A percentile compares a stretch with the other conserved stretches of the same genome.
Conservation (phyloP, 2,888 invertebrate genomes). For the Chrysolina americana region DNA sequence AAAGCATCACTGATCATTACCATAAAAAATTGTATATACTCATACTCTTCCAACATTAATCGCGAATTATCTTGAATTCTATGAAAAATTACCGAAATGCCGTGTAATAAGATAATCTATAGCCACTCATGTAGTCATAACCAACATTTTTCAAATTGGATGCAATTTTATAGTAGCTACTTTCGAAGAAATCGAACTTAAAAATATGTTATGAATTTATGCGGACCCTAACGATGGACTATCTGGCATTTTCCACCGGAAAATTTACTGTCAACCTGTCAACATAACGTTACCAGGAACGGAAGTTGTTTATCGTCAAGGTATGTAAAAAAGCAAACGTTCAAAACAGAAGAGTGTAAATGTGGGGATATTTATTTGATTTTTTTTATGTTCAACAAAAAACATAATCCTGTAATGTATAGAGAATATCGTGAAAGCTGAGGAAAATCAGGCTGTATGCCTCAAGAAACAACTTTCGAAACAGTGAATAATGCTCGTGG, state of each 20-base stretch:
- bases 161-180: not conserved
- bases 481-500: too few species aligned
- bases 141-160: not conserved
- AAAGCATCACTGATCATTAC: slow-evolving; percentile 10
- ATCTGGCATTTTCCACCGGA: not conserved
- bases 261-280: not conserved
- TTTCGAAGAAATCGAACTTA: slow-evolving; percentile 3
- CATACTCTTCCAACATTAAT: not conserved
- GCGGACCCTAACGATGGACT: not conserved
- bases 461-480: too few species aligned
- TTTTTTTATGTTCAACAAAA: too few species aligned
- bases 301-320: not conserved
- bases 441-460: too few species aligned
- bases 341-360: not conserved
- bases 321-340: not conserved
- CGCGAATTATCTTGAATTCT: not conserved
- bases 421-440: too few species aligned
- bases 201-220: not conserved
- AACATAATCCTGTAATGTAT: not conserved
- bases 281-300: not conserved
- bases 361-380: too few species aligned
- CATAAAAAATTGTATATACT: not conserved
- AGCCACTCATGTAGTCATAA: not conserved
- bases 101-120: slow-evolving; percentile 7
- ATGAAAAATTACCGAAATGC: not conserved